These are phyloP conservation scores for Oryzias woworae DNA, from an alignment of 2,113 vertebrate genomes.

Conservation along the genomic window DNA sequence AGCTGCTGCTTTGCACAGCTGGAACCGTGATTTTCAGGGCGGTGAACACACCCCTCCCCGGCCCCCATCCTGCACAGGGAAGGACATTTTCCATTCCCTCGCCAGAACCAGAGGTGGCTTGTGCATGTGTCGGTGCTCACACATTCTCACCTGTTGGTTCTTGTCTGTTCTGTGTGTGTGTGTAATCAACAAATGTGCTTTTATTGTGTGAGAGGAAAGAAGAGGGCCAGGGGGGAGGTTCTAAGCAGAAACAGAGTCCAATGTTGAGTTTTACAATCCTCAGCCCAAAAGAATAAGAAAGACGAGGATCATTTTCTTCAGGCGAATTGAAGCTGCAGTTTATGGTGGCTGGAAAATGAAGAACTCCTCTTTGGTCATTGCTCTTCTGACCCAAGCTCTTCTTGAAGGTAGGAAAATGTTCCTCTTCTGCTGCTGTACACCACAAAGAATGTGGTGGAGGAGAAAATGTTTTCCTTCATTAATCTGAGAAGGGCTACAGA, in stretches of 20 bases:
- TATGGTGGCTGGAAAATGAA: constrained; percentile 81
- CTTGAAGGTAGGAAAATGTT: constrained; percentile 69
- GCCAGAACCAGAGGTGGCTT: constrained; percentile 25
- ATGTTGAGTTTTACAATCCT: constrained; percentile 77
- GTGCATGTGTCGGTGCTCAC: constrained; percentile 4
- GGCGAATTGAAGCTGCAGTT: constrained; percentile 57
- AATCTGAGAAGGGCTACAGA: not conserved
- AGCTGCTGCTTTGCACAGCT: constrained; percentile 57
- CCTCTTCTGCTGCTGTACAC: not conserved
- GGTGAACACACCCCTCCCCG: constrained; percentile 23
- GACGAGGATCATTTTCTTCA: constrained; percentile 46
- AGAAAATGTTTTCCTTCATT: not conserved
- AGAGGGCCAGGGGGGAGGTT: constrained; percentile 55
- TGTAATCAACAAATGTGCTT: constrained; percentile 42
- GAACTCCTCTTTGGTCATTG: constrained; percentile 70
- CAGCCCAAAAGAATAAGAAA: constrained; percentile 28
- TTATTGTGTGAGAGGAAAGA: constrained; percentile 29
- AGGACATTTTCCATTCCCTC: constrained; percentile 51
- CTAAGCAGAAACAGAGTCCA: constrained; percentile 64
- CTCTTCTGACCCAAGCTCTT: constrained; percentile 70
- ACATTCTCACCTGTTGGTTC: constrained; percentile 29
- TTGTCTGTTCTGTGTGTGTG: constrained; percentile 18
- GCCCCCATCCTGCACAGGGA: constrained; percentile 51
- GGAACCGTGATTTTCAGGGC: constrained; percentile 62
- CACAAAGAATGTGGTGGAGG: constrained; percentile 21